These are phyloP conservation scores for Stegana nigrithorax DNA, from an alignment of 2,888 invertebrate genomes.

Conservation along the genomic window DNA sequence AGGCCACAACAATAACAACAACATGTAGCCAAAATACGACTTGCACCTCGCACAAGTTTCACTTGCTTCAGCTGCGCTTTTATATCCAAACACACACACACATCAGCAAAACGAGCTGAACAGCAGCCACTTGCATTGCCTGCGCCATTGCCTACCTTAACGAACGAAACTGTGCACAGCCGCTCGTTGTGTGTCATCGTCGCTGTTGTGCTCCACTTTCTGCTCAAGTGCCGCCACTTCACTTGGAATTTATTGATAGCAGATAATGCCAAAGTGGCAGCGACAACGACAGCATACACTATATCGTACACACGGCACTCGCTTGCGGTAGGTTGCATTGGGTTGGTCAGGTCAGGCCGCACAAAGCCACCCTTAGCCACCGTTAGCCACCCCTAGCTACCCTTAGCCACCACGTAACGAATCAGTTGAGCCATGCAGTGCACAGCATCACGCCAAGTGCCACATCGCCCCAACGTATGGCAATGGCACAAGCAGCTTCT, in stretches of 20 bases:
- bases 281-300: slow-evolving; percentile 47
- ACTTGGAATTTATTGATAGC: slow-evolving; percentile 63
- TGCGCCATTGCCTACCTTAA: background rate
- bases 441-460: no score
- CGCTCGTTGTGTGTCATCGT: slow-evolving; percentile 18
- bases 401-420: no score
- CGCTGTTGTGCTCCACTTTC: slow-evolving; percentile 54
- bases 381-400: no score
- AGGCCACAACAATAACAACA: slow-evolving; percentile 31
- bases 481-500: no score
- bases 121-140: slow-evolving; percentile 41
- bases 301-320: background rate
- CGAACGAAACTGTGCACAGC: no score
- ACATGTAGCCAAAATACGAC: slow-evolving; percentile 20
- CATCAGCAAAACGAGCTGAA: background rate
- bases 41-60: background rate
- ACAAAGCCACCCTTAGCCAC: no score
- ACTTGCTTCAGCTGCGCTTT: slow-evolving; percentile 39
- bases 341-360: no score
- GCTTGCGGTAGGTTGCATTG: background rate
- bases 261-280: slow-evolving; percentile 58
- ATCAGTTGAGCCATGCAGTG: no score
- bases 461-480: no score
- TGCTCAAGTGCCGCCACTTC: slow-evolving; percentile 56
- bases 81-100: slow-evolving; percentile 25